Evolutionary conservation across 2,113 vertebrate species (phyloP).

Genomic region (Eira barbara): DNA sequence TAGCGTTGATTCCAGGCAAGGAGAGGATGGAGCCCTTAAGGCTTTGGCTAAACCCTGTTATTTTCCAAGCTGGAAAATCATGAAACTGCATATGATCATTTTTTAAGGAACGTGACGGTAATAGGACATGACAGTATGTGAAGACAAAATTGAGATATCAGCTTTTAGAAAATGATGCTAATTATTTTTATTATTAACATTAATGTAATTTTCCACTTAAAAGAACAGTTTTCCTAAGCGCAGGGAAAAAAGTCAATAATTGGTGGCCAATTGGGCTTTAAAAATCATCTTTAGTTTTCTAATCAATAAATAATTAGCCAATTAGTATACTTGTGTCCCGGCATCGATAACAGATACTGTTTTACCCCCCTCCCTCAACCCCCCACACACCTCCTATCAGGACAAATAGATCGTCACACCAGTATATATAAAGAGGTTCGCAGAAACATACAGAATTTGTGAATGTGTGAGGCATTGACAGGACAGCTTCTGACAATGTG

Average conservation of each 20-base stretch:
- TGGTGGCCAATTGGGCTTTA: conserved; percentile 46
- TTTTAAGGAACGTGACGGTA: background rate
- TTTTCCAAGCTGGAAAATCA: background rate
- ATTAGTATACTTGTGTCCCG: conserved; percentile 42
- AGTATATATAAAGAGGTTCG: background rate
- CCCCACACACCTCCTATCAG: fast-evolving
- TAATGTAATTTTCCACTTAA: conserved; percentile 48
- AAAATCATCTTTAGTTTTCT: conserved; percentile 51
- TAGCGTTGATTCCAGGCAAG: background rate
- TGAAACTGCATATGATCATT: background rate
- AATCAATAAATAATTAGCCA: conserved; percentile 67
- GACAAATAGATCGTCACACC: background rate
- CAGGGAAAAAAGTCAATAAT: conserved; percentile 4
- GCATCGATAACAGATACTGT: background rate
- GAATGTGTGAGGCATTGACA: background rate
- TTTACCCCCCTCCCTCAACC: fast-evolving
- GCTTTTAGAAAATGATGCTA: conserved; percentile 29
- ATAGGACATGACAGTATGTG: background rate
- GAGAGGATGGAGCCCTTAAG: background rate
- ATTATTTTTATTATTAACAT: conserved; percentile 47
- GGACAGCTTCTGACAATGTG: background rate
- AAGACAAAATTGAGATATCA: conserved; percentile 31
- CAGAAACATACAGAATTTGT: background rate
- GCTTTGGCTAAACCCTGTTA: background rate
- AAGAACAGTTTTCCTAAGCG: conserved; percentile 21